Percentiles rank a stretch among this genome's conserved stretches.
These are phyloP conservation scores for Ariopsis seemanni DNA, from an alignment of 2,113 vertebrate species.

Conservation along the genomic window DNA sequence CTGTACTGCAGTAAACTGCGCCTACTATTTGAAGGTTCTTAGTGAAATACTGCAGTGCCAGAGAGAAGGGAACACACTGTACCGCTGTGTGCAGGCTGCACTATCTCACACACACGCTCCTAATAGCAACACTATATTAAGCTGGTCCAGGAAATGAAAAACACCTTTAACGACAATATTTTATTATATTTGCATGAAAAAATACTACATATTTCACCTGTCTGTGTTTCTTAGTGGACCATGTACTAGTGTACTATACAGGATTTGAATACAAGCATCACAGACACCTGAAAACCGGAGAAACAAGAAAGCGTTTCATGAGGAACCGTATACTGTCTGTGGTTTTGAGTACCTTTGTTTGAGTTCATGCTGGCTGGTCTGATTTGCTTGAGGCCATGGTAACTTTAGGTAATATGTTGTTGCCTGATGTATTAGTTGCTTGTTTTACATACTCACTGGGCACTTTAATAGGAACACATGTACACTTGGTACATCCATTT, in stretches of 20 bases:
- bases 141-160: not conserved
- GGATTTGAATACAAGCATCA: not conserved
- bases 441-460: not conserved
- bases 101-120: not conserved
- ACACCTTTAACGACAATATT: not conserved
- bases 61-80: not conserved
- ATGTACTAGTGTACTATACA: not conserved
- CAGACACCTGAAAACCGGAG: not conserved
- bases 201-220: not conserved
- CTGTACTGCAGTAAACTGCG: slow-evolving; percentile 15
- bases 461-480: not conserved
- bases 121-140: not conserved
- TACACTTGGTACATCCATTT: not conserved
- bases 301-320: not conserved
- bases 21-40: slow-evolving; percentile 7
- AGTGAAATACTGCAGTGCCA: slow-evolving; percentile 25
- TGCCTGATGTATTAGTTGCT: not conserved
- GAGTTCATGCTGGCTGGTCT: not conserved
- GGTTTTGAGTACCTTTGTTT: not conserved
- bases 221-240: not conserved
- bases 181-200: too few relatives aligned
- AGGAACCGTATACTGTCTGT: not conserved
- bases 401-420: not conserved
- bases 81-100: not conserved
- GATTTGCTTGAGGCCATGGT: not conserved